Conservation (phyloP, 2,113 vertebrate species). For the Myocastor coypus region DNA sequence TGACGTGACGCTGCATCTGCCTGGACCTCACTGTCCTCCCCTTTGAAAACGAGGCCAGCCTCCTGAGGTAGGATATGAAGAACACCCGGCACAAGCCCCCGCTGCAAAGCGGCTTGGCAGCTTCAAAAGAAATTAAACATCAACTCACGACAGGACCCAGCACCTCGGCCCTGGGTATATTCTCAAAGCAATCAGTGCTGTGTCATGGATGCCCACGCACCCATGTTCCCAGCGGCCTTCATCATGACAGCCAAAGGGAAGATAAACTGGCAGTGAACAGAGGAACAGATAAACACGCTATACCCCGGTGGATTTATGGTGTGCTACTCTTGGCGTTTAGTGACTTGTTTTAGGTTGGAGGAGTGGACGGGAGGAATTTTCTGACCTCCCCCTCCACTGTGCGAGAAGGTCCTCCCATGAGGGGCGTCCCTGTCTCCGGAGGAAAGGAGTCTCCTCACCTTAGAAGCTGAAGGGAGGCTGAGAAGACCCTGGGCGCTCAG, state of each 20-base stretch:
- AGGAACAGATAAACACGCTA: no score
- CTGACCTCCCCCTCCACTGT: not conserved
- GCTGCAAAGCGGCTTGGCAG: not conserved
- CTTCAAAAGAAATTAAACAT: not conserved
- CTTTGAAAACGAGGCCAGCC: no score
- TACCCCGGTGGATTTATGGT: not conserved
- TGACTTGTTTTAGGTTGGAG: not conserved
- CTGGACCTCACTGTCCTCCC: not conserved
- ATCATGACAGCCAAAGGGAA: not conserved
- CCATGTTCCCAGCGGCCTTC: accelerated
- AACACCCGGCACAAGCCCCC: not conserved
- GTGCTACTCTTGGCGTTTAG: not conserved
- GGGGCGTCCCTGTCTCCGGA: not conserved
- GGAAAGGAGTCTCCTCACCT: not conserved
- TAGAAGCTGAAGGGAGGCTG: not conserved
- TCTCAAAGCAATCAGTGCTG: not conserved
- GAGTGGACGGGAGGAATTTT: not conserved
- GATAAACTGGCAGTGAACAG: not conserved
- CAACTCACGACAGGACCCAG: not conserved
- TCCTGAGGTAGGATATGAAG: not conserved
- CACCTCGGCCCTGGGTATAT: no score
- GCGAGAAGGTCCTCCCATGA: not conserved
- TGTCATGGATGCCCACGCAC: not conserved
- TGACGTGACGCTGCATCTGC: not conserved
- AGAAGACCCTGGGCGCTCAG: not conserved